Evolutionary conservation across 2,888 invertebrate genomes (phyloP).

Genomic region (Tethea ocularis): DNA sequence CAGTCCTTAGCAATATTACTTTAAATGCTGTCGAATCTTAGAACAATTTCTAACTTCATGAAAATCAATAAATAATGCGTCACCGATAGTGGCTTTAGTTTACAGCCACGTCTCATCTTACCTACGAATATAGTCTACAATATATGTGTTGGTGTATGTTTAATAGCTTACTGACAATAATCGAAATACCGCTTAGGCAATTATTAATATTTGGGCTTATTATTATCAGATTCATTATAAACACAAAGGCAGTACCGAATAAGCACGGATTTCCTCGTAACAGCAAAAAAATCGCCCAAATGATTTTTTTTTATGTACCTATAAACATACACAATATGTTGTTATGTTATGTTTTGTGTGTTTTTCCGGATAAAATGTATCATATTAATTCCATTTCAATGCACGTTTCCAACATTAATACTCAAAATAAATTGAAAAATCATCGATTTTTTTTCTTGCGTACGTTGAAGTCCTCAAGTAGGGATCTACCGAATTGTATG

Average conservation of each 20-base stretch:
- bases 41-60: no score
- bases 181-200: slow-evolving; percentile 11
- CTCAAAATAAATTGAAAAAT: slow-evolving; percentile 1
- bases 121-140: background rate
- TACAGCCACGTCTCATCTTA: background rate
- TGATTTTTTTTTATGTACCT: no score
- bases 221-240: slow-evolving; percentile 47
- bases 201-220: slow-evolving; percentile 39
- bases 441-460: background rate
- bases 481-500: no score
- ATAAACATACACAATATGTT: no score
- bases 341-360: no score
- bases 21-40: no score
- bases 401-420: background rate
- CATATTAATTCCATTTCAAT: slow-evolving; percentile 11
- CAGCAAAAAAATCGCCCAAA: slow-evolving; percentile 46
- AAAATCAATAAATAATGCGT: no score
- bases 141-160: background rate
- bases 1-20: no score
- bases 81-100: background rate
- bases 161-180: background rate
- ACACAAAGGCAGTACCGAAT: slow-evolving; percentile 40
- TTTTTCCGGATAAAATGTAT: no score
- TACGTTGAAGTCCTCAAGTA: background rate
- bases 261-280: slow-evolving; percentile 40